Base-by-base conservation (phyloP, 1,140 invertebrate genomes). In the Magallana gigas region DNA sequence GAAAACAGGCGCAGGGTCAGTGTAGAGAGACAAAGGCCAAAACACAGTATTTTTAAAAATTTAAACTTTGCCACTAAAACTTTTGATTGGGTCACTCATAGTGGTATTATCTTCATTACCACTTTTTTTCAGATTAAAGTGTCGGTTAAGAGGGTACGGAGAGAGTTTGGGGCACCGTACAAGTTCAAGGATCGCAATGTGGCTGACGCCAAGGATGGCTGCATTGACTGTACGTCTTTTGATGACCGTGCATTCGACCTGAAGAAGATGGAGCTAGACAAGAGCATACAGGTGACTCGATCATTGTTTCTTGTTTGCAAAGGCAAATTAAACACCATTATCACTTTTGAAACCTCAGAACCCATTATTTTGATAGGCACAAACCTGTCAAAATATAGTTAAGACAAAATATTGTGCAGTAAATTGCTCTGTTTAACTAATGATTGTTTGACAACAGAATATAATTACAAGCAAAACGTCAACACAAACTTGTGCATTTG, bases 221-320 rank as follows among this genome's bases (percentile, higher is more conserved):
- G 92, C 89, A 88, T 94, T 58, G 94, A 95, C 76, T 94, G 93
- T 90, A 62, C 89, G 9, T 71, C 91, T 18, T 93, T 92, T 91
- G 94, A 94, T 62, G 94, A 95, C 80, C 91, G 90, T 29, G 91
- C 85, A 5, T 94, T 92, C 92, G 91, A 94, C 29, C 84, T 95
- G 4, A 92, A 92, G 57, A 93, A 90, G 83, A 89, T 93, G 12
- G 94, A 95, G 90, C 87, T 94, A 58, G 93, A 95, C 81, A 94
- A 92, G 84, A 88, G 87, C 23, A 89, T 91, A n/a, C 94, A 95
- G 93, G 94, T 95, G 87, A 29, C 85, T 83, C 23, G 23, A 23
- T 23, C n/a, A 3, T 36, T 84, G 16, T 48, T 57, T 64, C 5
- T 48, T 48, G 36, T 48, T 48, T 48, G 36, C 36, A 0, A 48